Evolutionary conservation across 2,113 vertebrate genomes (phyloP), one percentile per base, ranked within the genome.

Genomic region (Mionectes macconnelli): DNA sequence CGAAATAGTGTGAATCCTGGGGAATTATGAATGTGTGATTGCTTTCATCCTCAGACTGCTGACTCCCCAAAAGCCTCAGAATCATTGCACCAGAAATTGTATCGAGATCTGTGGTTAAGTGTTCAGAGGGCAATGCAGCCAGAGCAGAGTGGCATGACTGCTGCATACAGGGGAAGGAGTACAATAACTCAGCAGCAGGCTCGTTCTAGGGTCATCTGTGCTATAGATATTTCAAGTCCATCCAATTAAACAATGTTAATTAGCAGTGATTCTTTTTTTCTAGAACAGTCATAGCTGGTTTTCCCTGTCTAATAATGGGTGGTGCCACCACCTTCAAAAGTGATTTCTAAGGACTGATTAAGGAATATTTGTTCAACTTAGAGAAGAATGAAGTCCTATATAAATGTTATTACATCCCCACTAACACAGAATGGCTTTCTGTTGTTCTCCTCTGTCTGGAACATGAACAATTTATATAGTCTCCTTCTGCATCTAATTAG

Each of bases 371-470:
- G 68, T 86, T 84, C 72, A 86, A 84, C 22, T 53, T 62, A 3
- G 56, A 80, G 68, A 86, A 92, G 76, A 92, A 95, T 81, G 40
- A 91, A 88, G 87, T 83, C 63, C 85, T 78, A 78, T 76, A 86
- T 96, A 31, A 78, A 66, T 94, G 83, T 92, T 90, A 95, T 89
- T 93, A 78, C 40, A 87, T 64, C 76, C 72, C 83, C 60, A 45
- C 79, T 93, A 92, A 92, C 47, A 86, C 44, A 64, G 85, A 92
- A 81, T 73, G 83, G 83, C 64, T 97, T 96, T 92, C 94, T 95
- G 89, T 96, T 89, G 69, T 90, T 81, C 85, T 94, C 23, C 62
- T 91, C 87, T 96, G 92, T 90, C 83, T 90, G 85, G 83, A 95
- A 93, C 63, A 4, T 91, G 82, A 94, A 87, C 88, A 70, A 81